These are phyloP conservation scores for Melanotaenia duboulayi DNA, from an alignment of 2,113 vertebrate genomes.

Conservation along the genomic window DNA sequence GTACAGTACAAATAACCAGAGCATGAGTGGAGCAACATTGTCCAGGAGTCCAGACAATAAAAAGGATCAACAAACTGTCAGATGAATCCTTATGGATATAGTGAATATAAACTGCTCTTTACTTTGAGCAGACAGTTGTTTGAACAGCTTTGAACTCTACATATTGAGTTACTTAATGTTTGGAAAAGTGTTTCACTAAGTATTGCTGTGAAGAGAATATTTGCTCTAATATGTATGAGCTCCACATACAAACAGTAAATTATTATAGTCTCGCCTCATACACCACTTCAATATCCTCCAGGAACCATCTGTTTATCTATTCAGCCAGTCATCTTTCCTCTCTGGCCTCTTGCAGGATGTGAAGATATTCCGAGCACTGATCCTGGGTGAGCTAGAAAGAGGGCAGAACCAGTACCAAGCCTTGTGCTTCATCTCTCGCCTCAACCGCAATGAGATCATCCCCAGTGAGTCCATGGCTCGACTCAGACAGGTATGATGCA, in stretches of 20 bases:
- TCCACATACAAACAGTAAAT: constrained; percentile 34
- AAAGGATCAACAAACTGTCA: constrained; percentile 61
- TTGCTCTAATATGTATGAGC: constrained; percentile 34
- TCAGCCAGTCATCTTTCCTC: constrained; percentile 37
- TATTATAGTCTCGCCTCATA: constrained; percentile 16
- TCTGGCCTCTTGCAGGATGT: constrained; percentile 85
- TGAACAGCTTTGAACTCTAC: constrained; percentile 54
- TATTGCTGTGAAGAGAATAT: constrained; percentile 42
- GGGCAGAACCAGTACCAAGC: constrained; percentile 98
- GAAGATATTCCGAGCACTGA: constrained; percentile 96
- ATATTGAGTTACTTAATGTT: constrained; percentile 61
- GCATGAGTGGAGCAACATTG: constrained; percentile 1
- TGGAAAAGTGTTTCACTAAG: constrained; percentile 43
- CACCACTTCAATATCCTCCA: constrained; percentile 20
- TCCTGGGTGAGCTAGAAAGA: constrained; percentile 95
- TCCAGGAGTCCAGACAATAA: constrained; percentile 46
- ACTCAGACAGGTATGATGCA: constrained; percentile 88
- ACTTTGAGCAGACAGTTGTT: constrained; percentile 53
- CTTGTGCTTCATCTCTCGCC: constrained; percentile 92
- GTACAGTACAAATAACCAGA: constrained; percentile 46
- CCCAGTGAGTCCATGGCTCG: constrained; percentile 98
- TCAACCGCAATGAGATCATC: constrained; percentile 95
- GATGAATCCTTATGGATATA: constrained; percentile 44
- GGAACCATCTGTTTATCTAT: constrained; percentile 28
- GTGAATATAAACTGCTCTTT: constrained; percentile 46